Evolutionary conservation across 1,140 invertebrate species (phyloP).

Genomic region (Teleogryllus occipitalis): DNA sequence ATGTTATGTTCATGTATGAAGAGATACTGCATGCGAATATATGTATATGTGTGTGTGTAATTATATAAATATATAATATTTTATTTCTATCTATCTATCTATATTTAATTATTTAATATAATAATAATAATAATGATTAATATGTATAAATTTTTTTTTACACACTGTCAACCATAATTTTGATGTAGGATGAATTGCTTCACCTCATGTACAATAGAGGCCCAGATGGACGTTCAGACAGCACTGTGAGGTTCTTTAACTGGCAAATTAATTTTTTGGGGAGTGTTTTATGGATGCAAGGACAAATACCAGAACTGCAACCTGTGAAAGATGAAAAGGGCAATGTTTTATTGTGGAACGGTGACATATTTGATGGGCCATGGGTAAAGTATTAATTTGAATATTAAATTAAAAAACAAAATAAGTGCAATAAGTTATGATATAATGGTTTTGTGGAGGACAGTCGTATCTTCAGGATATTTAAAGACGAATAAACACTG

Average conservation of each 20-base stretch:
- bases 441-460: too few relatives aligned
- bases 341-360: conserved; percentile 69
- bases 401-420: neutral
- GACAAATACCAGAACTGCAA: conserved; percentile 44
- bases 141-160: too few relatives aligned
- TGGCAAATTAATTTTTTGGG: conserved; percentile 42
- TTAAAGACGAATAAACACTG: too few relatives aligned
- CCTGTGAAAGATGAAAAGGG: conserved; percentile 46
- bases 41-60: too few relatives aligned
- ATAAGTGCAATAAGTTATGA: too few relatives aligned
- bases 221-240: conserved; percentile 13
- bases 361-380: conserved; percentile 60
- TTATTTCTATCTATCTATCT: too few relatives aligned
- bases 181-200: neutral
- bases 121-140: too few relatives aligned
- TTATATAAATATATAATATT: too few relatives aligned
- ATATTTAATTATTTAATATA: too few relatives aligned
- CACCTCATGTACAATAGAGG: conserved; percentile 9
- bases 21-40: too few relatives aligned
- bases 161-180: neutral
- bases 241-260: neutral
- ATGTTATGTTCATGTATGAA: too few relatives aligned
- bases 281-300: conserved; percentile 64
- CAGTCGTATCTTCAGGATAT: too few relatives aligned
- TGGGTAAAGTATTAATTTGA: conserved; percentile 11